Percentiles rank a stretch among this genome's conserved stretches.
Evolutionary conservation across 2,113 vertebrate species (phyloP).

Genomic region (Phasianus colchicus): DNA sequence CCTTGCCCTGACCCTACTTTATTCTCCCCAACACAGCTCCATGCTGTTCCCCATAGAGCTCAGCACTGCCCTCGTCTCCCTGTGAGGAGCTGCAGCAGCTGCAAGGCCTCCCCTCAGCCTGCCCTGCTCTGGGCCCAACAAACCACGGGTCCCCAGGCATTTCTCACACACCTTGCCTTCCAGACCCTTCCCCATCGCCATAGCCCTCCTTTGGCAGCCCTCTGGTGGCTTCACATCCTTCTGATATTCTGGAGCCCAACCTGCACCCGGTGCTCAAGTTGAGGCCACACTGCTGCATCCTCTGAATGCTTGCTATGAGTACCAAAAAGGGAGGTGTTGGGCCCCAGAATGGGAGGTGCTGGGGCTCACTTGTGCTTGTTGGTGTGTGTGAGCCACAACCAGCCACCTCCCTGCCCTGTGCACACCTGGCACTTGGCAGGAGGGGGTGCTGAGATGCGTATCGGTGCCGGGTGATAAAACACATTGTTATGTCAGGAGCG

Average conservation of each 20-base stretch:
- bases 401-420: neutral
- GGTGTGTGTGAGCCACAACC: neutral
- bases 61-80: no score
- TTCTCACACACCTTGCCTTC: no score
- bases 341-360: neutral
- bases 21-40: neutral
- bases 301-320: accelerated
- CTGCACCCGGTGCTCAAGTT: no score
- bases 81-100: no score
- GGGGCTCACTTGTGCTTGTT: neutral
- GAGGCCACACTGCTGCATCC: neutral
- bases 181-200: no score
- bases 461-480: neutral
- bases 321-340: no score
- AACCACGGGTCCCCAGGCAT: no score
- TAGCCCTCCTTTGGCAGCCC: no score
- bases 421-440: neutral
- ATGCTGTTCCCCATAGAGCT: neutral
- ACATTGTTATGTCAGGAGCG: neutral
- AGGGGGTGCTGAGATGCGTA: neutral
- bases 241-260: no score
- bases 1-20: neutral
- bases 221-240: no score
- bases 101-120: no score
- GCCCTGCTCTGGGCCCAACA: no score